Conservation (phyloP, 2,113 vertebrate genomes). For the Cygnus buccinator region DNA sequence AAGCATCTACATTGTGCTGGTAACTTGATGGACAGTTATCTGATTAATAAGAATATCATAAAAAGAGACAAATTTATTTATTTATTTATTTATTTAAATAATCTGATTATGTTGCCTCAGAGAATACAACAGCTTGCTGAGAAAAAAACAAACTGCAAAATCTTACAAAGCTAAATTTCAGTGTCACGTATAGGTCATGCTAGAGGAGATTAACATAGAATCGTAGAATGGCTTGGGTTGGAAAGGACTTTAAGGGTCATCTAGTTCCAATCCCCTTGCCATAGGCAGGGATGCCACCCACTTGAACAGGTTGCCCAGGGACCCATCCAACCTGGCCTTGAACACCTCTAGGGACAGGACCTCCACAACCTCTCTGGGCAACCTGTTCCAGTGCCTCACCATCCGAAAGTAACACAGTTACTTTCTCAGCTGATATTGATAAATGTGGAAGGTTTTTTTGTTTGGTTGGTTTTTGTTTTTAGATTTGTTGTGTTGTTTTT, state of each 20-base stretch:
- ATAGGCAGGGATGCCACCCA: no score
- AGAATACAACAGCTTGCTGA: background rate
- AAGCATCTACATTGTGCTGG: background rate
- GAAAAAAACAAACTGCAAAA: background rate
- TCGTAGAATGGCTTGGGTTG: no score
- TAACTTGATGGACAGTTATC: background rate
- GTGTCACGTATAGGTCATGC: background rate
- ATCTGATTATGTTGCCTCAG: background rate
- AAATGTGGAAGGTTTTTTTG: accelerated
- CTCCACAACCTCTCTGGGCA: no score
- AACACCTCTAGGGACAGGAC: no score
- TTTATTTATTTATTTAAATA: background rate
- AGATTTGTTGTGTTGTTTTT: background rate
- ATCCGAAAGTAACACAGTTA: background rate
- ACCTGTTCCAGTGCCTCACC: no score
- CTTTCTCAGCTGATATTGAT: background rate
- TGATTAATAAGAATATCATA: background rate
- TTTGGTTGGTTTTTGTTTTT: background rate
- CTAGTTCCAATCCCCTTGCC: no score
- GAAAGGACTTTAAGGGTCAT: no score
- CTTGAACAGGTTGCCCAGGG: no score
- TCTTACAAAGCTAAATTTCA: background rate
- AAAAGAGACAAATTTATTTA: background rate
- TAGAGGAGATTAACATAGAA: background rate
- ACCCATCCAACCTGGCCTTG: no score